phyloP scores from a whole-genome alignment of 2,113 vertebrate genomes.

The Labeo catla region DNA sequence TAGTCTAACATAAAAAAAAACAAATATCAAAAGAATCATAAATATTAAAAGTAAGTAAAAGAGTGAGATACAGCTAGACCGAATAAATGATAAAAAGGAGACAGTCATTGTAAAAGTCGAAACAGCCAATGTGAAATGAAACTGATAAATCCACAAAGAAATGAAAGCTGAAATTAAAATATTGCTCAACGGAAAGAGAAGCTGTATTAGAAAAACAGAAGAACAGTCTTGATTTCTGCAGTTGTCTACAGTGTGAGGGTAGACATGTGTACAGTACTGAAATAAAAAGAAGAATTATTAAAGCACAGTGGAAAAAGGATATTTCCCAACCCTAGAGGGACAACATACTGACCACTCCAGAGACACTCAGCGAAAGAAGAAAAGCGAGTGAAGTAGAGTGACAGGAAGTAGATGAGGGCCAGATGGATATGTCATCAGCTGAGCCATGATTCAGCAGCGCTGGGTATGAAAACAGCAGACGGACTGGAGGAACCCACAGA shows the following conservation, averaged over 20 bases:
- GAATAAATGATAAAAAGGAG: neutral
- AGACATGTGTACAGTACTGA: neutral
- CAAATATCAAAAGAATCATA: too few relatives aligned
- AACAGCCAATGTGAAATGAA: neutral
- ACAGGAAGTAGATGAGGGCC: constrained; percentile 46
- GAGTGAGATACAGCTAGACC: neutral
- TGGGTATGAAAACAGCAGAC: neutral
- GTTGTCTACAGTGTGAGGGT: neutral
- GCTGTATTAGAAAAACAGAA: neutral
- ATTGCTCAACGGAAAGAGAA: neutral
- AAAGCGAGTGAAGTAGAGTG: constrained; percentile 18
- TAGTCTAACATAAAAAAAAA: too few relatives aligned
- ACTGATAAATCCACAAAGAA: neutral
- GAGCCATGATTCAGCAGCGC: constrained; percentile 26
- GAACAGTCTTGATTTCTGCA: neutral
- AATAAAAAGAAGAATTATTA: constrained; percentile 38
- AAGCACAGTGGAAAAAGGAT: constrained; percentile 14
- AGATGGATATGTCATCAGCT: constrained; percentile 34
- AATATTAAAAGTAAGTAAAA: neutral
- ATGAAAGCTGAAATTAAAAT: neutral
- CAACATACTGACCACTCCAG: constrained; percentile 18
- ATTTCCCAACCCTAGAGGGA: constrained; percentile 29
- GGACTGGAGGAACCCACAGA: constrained; percentile 5
- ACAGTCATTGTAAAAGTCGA: neutral
- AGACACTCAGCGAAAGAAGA: constrained; percentile 37